Evolutionary conservation across 2,888 invertebrate species (phyloP), one percentile per base, ranked within the genome.

Genomic region (Caprella mutica): DNA sequence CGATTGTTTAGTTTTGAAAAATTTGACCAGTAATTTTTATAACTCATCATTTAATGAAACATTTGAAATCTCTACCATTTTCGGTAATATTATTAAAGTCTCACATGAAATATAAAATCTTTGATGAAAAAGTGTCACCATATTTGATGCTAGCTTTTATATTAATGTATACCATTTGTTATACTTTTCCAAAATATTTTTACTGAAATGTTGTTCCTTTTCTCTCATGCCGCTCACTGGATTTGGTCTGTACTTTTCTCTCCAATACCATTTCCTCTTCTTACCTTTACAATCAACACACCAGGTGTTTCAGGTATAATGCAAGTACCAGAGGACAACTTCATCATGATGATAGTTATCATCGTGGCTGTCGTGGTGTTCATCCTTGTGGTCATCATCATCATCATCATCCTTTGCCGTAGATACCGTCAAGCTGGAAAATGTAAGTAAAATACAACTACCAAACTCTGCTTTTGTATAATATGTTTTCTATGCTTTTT

Each of bases 241-340:
- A 5, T 9, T 21, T 14, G 9, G 14, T 19, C 42, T 4, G 26
- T 19, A 27, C n/a, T 24, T 27, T 26, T n/a, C 27, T 19, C 5
- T 48, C 23, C 19, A 17, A n/a, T 24, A 14, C 48, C 19, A 17
- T 19, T 38, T 38, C 48, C 19, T 48, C 26, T 48, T 17, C 26
- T 19, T 19, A 12, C n/a, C 14, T 19, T 14, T 48, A 17, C 24
- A 14, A 2, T 2, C n/a, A n/a, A n/a, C n/a, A n/a, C n/a, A n/a
- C n/a, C 39, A 86, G 89, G 86, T 69, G 83, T 80, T 68, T 81
- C 84, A 2, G 88, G 89, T 83, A 89, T 86, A 86, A 77, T 81
- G 67, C 77, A 78, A 61, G 78, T 83, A 65, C 65, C 75, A 43
- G 85, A 85, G 67, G 84, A 84, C 67, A 84, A 85, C 69, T 75